Evolutionary conservation across 2,888 invertebrate genomes (phyloP).

Genomic region (Drosophila planitibia): DNA sequence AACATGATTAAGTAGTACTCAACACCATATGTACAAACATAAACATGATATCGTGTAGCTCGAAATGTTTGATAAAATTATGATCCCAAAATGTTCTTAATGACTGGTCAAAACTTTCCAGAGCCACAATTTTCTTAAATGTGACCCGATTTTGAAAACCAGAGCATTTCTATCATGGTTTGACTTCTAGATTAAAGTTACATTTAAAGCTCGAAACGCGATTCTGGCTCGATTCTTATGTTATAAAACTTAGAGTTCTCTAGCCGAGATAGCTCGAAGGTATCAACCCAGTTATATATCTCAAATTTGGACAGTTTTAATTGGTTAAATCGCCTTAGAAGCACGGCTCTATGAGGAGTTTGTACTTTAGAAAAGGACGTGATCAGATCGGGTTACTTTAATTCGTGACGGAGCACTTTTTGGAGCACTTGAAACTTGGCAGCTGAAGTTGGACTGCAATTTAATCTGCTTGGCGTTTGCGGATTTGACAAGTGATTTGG

Average conservation of each 20-base stretch:
- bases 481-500: conserved; percentile 58
- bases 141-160: not conserved
- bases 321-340: not conserved
- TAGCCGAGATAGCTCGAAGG: accelerated
- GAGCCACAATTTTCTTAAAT: not conserved
- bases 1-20: not conserved
- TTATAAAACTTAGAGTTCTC: not conserved
- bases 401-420: not conserved
- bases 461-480: conserved; percentile 53
- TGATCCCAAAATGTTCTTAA: not conserved
- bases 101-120: not conserved
- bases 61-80: not conserved
- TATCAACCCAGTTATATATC: not conserved
- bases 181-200: not conserved
- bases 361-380: not conserved
- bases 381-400: not conserved
- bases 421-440: not conserved
- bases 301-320: not conserved
- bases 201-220: not conserved
- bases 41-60: not conserved
- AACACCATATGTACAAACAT: not conserved
- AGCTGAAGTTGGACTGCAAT: conserved; percentile 40
- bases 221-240: not conserved
- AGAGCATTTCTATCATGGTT: not conserved
- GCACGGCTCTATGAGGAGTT: not conserved